Evolutionary conservation across 2,797 vertebrate genomes (phyloP), one percentile per base, ranked within the genome.

Genomic region (Labeo calbasu): DNA sequence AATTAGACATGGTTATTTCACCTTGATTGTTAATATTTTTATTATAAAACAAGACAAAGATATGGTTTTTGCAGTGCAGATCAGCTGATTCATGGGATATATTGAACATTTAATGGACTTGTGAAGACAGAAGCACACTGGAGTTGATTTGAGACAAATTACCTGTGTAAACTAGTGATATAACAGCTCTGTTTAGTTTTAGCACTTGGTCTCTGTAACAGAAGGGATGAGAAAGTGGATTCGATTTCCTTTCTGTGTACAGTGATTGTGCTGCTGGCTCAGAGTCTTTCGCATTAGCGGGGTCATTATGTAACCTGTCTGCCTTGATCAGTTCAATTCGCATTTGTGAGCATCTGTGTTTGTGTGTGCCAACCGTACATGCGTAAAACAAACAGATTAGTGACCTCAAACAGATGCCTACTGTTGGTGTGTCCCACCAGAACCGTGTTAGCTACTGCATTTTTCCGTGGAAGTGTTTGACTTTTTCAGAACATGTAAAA

Each of bases 261-360:
- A 69, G 55, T 85, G 73, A 83, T 73, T 70, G 55, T 86, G 57
- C 25, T 23, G 25, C 72, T 61, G 77, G 51, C 75, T 21, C 25
- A 71, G 46, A 80, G 75, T 78, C 78, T 77, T 48, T 77, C 3
- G 32, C 70, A 84, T 87, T 70, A 68, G 51, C n/a, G 36, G 40
- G 68, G 19, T 25, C 57, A 77, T 88, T 85, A 81, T 85, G 78
- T 85, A 87, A 83, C 71, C 63, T 83, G 78, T 82, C 73, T 83
- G 68, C 72, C 51, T 77, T 43, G 23, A 59, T 84, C 61, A 50
- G 36, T 77, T 72, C 28, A n/a, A 7, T 69, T 76, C 73, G 66
- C 84, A 83, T 77, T n/a, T 86, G 80, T 87, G 76, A 55, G 63
- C 59, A 84, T 77, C 55, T 83, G 50, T 85, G 51, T 48, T 76